phyloP scores from a whole-genome alignment of 92 coral and sea anemone genomes.

The Zoanthus sociatus region DNA sequence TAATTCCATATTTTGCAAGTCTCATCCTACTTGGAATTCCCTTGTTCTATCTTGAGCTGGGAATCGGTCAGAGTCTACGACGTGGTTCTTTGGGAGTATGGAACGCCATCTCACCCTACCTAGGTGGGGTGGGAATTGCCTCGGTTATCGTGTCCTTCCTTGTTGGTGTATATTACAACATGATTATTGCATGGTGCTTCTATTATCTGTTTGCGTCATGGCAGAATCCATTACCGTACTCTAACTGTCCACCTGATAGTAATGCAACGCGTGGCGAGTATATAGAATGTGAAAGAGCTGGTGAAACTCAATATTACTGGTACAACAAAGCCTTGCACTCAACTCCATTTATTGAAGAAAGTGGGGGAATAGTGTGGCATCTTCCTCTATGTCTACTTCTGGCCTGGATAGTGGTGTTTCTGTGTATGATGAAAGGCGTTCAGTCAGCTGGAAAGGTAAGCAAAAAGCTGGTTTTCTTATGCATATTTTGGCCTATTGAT shows the following conservation, averaged over 20 bases:
- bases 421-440: slow-evolving; percentile 93
- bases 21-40: slow-evolving; percentile 84
- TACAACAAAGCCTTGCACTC: slow-evolving; percentile 72
- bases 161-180: slow-evolving; percentile 94
- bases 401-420: slow-evolving; percentile 92
- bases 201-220: slow-evolving; percentile 90
- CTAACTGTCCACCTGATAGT: slow-evolving; percentile 55
- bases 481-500: too few species aligned
- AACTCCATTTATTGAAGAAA: slow-evolving; percentile 63
- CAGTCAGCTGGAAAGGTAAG: slow-evolving; percentile 96
- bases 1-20: slow-evolving; percentile 88
- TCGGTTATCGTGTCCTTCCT: slow-evolving; percentile 84
- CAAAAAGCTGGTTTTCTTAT: neutral
- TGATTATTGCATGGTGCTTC: slow-evolving; percentile 96
- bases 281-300: slow-evolving; percentile 74
- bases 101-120: slow-evolving; percentile 93
- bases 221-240: slow-evolving; percentile 81
- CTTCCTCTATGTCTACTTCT: slow-evolving; percentile 72
- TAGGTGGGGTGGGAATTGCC: slow-evolving; percentile 93
- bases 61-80: slow-evolving; percentile 96
- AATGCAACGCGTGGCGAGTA: slow-evolving; percentile 37
- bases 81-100: slow-evolving; percentile 95
- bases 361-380: slow-evolving; percentile 92
- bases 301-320: slow-evolving; percentile 87
- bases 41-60: slow-evolving; percentile 86